Base-by-base conservation (phyloP, 53 echinoderm and acorn worm genomes). In the Henricia sp. region DNA sequence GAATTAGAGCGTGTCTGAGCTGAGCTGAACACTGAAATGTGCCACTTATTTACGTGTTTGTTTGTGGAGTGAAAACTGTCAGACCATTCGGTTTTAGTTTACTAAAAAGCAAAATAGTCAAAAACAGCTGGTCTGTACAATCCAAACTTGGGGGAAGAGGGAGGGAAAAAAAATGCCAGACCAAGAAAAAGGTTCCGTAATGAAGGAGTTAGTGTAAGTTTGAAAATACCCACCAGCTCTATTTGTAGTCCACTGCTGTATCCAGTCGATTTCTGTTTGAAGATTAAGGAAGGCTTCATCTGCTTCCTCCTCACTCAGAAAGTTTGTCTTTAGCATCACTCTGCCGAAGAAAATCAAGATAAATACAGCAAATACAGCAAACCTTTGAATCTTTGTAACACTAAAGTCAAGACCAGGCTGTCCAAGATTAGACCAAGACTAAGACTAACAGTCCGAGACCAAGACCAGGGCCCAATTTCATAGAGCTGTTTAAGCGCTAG, bases 241-340 rank as follows among this genome's bases (percentile, higher is more conserved):
- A 25, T 37, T 66, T 30, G 54, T 43, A 26, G 83, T 91, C 11
- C 37, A 33, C 40, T 72, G 73, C 12, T 88, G 91, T 57, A 60
- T 55, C 84, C 75, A 91, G 21, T 41, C 4, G 4, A 84, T 28
- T 40, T 74, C 67, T 16, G 58, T 34, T 1, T 54, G 1, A 27
- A 88, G 74, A 72, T 17, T 38, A 3, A 1, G 19, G 33, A 78
- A 83, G 30, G 56, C 36, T 26, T 48, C 20, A 27, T 65, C 46
- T 23, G 88, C 71, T 48, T 92, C 73, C 25, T 50, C 82, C 30
- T 67, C 38, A 42, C 0, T 12, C 13, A 92, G 38, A 44, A 92
- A 92, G 51, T 92, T 46, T 50, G 42, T 41, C 20, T 70, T 39
- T 35, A 70, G 74, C 32, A 52, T 46, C 27, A 92, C 72, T 54